Base-by-base conservation (phyloP, 1,140 invertebrate genomes). In the Drosophila subpulchrella region DNA sequence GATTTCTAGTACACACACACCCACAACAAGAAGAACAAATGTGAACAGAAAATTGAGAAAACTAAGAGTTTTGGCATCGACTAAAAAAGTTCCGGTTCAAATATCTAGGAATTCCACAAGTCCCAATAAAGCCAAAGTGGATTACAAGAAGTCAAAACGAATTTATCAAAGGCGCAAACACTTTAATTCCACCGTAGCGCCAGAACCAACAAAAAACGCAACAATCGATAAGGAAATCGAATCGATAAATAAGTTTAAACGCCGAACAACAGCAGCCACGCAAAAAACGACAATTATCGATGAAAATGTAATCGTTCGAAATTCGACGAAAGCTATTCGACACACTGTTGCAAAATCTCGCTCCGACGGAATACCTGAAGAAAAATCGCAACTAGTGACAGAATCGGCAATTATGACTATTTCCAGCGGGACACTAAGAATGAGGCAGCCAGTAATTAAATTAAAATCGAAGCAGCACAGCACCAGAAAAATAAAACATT, bases 331-430 rank as follows among this genome's bases (percentile, higher is more conserved):
- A 38, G 0, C 27, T 6, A 24, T 20, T 17, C 55, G 24, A n/a
- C 54, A 48, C 6, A 39, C 15, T 13, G 24, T 51, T n/a, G 39
- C 54, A 50, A 75, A 58, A 36, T 57, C 63, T 13, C 48, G 55
- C 1, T 24, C 73, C n/a, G 55, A 70, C 36, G 55, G 62, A 15
- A 36, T 47, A 11, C 12, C 38, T n/a, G 63, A 60, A 13, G 74
- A 77, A 27, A 77, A 77, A 27, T 20, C 38, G 1, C 24, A 63
- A 0, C 32, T 77, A 30, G 75, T 68, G 10, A 77, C 74, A 8
- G 75, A 77, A 61, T 77, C 75, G 4, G 75, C 75, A 6, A 77
- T 77, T 15, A 77, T 77, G 75, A 77, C 75, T n/a, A 77, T 77
- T 55, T 77, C 75, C 17, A 77, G 56, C 12, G 74, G 63, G 2